These are phyloP conservation scores for Pogonocichla stellata DNA, from an alignment of 2,113 vertebrate species.

Conservation along the genomic window DNA sequence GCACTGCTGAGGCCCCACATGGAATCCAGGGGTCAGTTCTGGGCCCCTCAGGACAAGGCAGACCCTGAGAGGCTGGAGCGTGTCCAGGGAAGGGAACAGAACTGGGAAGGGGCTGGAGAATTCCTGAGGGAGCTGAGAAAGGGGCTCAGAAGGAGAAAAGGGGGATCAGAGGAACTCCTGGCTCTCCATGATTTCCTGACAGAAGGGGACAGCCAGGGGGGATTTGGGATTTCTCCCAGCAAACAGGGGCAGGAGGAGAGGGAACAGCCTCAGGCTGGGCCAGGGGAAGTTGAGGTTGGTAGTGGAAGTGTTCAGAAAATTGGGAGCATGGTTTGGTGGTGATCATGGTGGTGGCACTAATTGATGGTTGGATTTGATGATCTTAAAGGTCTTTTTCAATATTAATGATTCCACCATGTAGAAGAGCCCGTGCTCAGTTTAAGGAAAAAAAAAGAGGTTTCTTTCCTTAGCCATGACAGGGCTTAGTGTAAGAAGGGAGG, in stretches of 20 bases:
- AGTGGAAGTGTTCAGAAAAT: background rate
- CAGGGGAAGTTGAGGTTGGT: too few relatives aligned
- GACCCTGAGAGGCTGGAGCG: background rate
- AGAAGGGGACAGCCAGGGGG: background rate
- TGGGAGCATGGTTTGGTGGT: background rate
- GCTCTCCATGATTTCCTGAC: background rate
- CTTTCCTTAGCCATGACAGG: background rate
- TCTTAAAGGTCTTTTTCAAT: background rate
- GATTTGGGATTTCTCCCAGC: background rate
- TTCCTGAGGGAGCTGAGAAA: background rate
- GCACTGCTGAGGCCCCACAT: background rate
- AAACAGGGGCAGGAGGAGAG: background rate
- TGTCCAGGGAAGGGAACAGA: background rate
- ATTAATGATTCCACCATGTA: background rate
- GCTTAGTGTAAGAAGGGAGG: background rate
- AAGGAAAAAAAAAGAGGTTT: background rate
- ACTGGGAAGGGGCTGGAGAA: background rate
- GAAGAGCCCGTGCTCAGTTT: background rate
- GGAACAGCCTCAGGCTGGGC: background rate
- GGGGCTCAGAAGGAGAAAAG: background rate
- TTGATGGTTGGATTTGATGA: background rate
- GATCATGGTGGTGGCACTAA: background rate
- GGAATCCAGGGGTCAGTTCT: background rate
- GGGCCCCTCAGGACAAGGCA: background rate
- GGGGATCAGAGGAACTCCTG: background rate